Percentiles rank a stretch among this genome's conserved stretches.
phyloP scores from a whole-genome alignment of 2,113 vertebrate species.

The Triplophysa tibetana region DNA sequence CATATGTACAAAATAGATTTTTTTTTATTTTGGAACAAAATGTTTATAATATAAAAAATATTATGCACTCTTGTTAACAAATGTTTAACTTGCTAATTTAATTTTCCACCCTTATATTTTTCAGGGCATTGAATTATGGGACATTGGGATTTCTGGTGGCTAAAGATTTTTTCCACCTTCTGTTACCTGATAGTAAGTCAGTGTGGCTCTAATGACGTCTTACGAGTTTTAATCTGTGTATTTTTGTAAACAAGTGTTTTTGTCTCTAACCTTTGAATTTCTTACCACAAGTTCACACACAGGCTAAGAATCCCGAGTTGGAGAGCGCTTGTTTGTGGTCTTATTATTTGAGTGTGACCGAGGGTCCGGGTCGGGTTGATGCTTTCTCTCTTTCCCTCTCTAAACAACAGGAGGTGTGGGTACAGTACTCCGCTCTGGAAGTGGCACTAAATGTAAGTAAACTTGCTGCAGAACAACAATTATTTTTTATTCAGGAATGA shows the following conservation, averaged over 20 bases:
- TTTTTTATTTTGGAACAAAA: not conserved
- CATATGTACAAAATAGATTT: too few species aligned
- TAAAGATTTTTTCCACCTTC: slow-evolving; percentile 73
- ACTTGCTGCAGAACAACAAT: not conserved
- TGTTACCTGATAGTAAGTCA: slow-evolving; percentile 72
- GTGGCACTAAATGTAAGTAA: slow-evolving; percentile 68
- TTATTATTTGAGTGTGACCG: slow-evolving; percentile 63
- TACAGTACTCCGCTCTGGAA: slow-evolving; percentile 75
- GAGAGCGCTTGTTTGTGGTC: slow-evolving; percentile 70
- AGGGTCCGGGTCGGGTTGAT: slow-evolving; percentile 40
- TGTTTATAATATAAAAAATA: not conserved
- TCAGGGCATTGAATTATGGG: slow-evolving; percentile 75
- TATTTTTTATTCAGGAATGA: not conserved
- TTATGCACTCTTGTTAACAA: not conserved
- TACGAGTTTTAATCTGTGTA: slow-evolving; percentile 11
- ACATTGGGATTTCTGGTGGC: slow-evolving; percentile 69
- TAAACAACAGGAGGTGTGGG: slow-evolving; percentile 73
- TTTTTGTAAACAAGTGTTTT: not conserved
- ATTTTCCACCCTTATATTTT: not conserved
- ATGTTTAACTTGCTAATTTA: not conserved
- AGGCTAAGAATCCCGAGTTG: slow-evolving; percentile 56
- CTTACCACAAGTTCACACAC: slow-evolving; percentile 62
- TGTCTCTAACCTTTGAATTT: not conserved
- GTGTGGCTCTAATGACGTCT: not conserved
- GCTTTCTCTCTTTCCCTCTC: slow-evolving; percentile 50